phyloP scores from a whole-genome alignment of 1,140 invertebrate species.

The Gonatopus flavifemur region DNA sequence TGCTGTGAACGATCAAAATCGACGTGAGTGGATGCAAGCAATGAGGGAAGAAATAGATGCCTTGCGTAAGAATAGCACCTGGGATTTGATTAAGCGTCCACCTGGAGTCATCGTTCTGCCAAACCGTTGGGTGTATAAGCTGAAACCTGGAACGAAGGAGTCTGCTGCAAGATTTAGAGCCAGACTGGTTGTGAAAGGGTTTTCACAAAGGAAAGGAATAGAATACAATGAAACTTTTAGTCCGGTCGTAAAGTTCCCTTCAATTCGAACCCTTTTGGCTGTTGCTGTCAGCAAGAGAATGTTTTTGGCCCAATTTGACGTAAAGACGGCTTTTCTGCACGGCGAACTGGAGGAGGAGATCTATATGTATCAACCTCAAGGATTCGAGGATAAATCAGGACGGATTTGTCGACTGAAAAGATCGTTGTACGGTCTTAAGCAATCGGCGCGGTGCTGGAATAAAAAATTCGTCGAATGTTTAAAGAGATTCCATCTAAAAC shows the following conservation, averaged over 20 bases:
- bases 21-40: too few relatives aligned
- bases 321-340: too few relatives aligned
- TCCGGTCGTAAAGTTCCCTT: too few relatives aligned
- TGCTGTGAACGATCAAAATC: slow-evolving; percentile 1
- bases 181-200: slow-evolving; percentile 44
- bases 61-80: slow-evolving; percentile 4
- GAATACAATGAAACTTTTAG: too few relatives aligned
- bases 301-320: slow-evolving; percentile 43
- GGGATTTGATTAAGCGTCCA: neutral
- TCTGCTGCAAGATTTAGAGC: slow-evolving; percentile 43
- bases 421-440: too few relatives aligned
- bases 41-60: slow-evolving; percentile 1
- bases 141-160: slow-evolving; percentile 31
- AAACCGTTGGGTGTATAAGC: neutral
- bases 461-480: slow-evolving; percentile 33
- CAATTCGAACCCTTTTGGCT: slow-evolving; percentile 26
- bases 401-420: slow-evolving; percentile 40
- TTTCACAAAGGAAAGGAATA: too few relatives aligned
- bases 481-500: too few relatives aligned
- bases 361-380: slow-evolving; percentile 43
- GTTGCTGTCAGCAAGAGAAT: slow-evolving; percentile 24
- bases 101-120: neutral
- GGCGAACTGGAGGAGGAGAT: too few relatives aligned
- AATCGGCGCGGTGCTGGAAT: slow-evolving; percentile 37
- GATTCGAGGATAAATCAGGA: slow-evolving; percentile 21